Evolutionary conservation across 1,140 invertebrate species (phyloP).

Genomic region (Brachionus calyciflorus): DNA sequence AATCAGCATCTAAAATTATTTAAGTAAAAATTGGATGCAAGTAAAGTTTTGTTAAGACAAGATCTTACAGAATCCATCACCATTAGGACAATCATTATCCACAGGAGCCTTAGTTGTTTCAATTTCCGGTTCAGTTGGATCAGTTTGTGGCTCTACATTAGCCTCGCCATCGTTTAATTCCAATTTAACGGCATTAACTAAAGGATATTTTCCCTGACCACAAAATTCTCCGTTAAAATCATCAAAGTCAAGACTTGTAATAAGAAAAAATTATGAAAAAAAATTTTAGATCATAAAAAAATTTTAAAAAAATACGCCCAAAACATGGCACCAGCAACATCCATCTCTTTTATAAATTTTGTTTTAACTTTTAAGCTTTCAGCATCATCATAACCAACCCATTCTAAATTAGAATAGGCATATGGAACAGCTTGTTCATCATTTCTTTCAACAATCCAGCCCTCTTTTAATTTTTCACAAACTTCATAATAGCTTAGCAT

Average conservation of each 20-base stretch:
- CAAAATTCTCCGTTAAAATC: slow-evolving; percentile 53
- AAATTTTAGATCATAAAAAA: slow-evolving; percentile 49
- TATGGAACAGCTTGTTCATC: slow-evolving; percentile 35
- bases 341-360: slow-evolving; percentile 74
- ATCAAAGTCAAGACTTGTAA: slow-evolving; percentile 67
- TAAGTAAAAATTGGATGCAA: neutral
- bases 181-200: slow-evolving; percentile 62
- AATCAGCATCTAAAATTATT: slow-evolving; percentile 7
- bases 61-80: slow-evolving; percentile 39
- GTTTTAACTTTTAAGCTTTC: slow-evolving; percentile 66
- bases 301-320: slow-evolving; percentile 68
- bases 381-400: slow-evolving; percentile 47
- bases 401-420: slow-evolving; percentile 23
- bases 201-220: slow-evolving; percentile 53
- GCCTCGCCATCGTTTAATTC: neutral
- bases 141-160: neutral
- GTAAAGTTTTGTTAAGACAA: neutral
- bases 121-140: neutral
- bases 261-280: slow-evolving; percentile 78
- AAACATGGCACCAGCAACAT: slow-evolving; percentile 85
- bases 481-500: slow-evolving; percentile 83
- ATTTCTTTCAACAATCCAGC: slow-evolving; percentile 41
- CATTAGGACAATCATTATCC: neutral
- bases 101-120: no score
- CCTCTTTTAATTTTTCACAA: slow-evolving; percentile 51